A percentile compares a stretch with the other conserved stretches of the same genome.
phyloP scores from a whole-genome alignment of 2,888 invertebrate genomes.

The Agriopis marginaria region DNA sequence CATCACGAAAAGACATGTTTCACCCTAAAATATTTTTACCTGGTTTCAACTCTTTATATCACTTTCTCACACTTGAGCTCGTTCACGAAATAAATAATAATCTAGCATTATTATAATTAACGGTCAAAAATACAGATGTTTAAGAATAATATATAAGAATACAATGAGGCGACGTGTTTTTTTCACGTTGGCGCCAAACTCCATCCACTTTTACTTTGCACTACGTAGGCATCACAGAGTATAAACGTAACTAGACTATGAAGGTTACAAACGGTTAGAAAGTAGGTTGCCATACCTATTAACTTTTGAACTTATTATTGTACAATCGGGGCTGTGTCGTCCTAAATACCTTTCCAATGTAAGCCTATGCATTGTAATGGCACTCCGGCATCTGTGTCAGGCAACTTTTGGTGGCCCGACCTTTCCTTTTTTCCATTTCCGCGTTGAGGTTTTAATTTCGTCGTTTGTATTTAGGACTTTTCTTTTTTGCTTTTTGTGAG shows the following conservation, averaged over 20 bases:
- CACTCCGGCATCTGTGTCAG: conserved; percentile 22
- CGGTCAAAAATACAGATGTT: too few species aligned
- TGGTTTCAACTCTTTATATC: too few species aligned
- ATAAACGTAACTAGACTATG: background rate
- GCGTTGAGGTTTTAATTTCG: conserved; percentile 39
- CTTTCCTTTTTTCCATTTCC: conserved; percentile 25
- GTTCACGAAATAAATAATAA: too few species aligned
- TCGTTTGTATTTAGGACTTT: conserved; percentile 43
- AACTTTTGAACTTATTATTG: conserved; percentile 29
- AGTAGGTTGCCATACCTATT: conserved; percentile 7
- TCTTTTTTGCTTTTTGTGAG: conserved; percentile 3
- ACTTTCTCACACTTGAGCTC: too few species aligned
- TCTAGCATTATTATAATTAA: too few species aligned
- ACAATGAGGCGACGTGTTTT: too few species aligned
- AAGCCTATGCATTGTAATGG: conserved; percentile 34
- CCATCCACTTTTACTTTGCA: background rate
- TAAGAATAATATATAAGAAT: too few species aligned
- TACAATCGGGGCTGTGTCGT: conserved; percentile 17
- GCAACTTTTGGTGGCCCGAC: conserved; percentile 18
- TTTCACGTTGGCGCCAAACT: too few species aligned
- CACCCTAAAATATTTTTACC: too few species aligned
- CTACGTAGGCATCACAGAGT: background rate
- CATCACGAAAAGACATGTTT: too few species aligned
- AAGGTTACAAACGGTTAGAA: background rate
- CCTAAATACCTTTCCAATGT: conserved; percentile 31